phyloP scores from a whole-genome alignment of 2,888 invertebrate species.

The Epinotia brunnichana region DNA sequence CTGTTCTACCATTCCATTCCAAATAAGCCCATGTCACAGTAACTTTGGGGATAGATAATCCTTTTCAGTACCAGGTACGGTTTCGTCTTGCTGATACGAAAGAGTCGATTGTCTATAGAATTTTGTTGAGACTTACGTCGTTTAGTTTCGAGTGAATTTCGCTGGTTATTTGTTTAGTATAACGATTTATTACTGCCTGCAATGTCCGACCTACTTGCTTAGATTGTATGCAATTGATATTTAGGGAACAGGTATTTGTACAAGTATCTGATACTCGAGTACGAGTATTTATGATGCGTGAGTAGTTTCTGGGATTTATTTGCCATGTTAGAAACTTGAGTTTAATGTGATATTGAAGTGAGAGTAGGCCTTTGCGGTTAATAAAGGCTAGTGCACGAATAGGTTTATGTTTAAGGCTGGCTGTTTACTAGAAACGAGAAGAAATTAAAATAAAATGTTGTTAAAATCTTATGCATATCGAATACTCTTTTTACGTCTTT shows the following conservation, averaged over 20 bases:
- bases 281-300: constrained; percentile 33
- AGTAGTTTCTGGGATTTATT: constrained; percentile 14
- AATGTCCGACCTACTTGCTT: constrained; percentile 42
- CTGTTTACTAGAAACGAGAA: not conserved
- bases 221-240: constrained; percentile 43
- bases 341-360: constrained; percentile 13
- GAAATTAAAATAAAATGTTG: too few species aligned
- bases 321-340: constrained; percentile 15
- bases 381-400: not conserved
- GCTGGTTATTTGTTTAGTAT: constrained; percentile 39
- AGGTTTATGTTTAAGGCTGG: not conserved
- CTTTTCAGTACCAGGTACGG: not conserved
- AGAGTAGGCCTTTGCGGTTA: not conserved
- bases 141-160: not conserved
- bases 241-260: constrained; percentile 30
- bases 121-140: not conserved
- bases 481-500: too few species aligned
- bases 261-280: constrained; percentile 35
- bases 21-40: constrained; percentile 7
- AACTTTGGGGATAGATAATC: not conserved
- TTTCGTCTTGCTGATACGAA: not conserved
- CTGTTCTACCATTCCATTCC: constrained; percentile 8
- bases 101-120: not conserved
- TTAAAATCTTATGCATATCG: too few species aligned
- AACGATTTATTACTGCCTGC: constrained; percentile 40